A percentile compares a stretch with the other conserved stretches of the same genome.
These are phyloP conservation scores for Dilophus febrilis DNA, from an alignment of 2,888 invertebrate species.

Conservation along the genomic window DNA sequence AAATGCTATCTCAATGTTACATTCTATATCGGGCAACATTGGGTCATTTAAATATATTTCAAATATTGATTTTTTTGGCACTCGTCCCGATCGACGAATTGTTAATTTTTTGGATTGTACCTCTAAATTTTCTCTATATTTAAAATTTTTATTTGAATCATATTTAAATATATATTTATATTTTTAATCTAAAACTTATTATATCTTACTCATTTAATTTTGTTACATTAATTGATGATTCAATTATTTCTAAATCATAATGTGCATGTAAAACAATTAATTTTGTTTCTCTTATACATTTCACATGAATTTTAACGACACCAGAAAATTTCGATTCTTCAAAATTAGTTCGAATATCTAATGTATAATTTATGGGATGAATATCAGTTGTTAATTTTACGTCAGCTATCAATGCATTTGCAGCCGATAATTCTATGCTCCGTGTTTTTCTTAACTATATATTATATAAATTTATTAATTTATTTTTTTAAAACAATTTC, in stretches of 20 bases:
- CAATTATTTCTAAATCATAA: constrained; percentile 41
- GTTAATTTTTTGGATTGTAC: no score
- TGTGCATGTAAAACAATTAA: constrained; percentile 49
- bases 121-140: no score
- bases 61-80: constrained; percentile 42
- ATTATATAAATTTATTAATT: no score
- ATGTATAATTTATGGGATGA: constrained; percentile 44
- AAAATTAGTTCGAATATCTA: constrained; percentile 48
- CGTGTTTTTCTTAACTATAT: constrained; percentile 28
- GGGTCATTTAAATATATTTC: constrained; percentile 41
- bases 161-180: no score
- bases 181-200: neutral
- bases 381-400: constrained; percentile 43
- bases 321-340: constrained; percentile 50
- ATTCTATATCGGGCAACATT: constrained; percentile 37
- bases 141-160: no score
- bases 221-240: constrained; percentile 22
- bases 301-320: constrained; percentile 48
- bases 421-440: constrained; percentile 56
- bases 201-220: neutral
- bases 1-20: constrained; percentile 45
- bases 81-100: constrained; percentile 31
- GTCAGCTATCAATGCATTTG: constrained; percentile 45
- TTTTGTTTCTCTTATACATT: constrained; percentile 42
- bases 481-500: no score